Conservation (phyloP, 2,113 vertebrate species). For the Daphoenositta chrysoptera region DNA sequence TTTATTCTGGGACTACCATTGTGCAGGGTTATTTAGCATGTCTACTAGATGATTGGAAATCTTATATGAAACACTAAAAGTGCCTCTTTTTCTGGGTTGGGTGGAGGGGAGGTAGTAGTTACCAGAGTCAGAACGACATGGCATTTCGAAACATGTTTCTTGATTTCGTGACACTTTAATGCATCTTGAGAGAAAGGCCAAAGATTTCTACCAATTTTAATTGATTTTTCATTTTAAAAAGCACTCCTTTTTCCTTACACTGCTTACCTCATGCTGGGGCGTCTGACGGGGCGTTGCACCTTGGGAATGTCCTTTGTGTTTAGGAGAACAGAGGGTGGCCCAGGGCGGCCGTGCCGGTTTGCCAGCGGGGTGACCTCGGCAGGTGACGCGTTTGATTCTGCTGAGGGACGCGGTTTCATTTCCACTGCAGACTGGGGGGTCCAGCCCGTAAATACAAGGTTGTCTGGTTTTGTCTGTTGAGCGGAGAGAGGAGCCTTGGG, state of each 20-base stretch:
- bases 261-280: slow-evolving; percentile 72
- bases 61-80: slow-evolving; percentile 79
- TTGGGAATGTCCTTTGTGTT: slow-evolving; percentile 56
- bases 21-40: slow-evolving; percentile 60
- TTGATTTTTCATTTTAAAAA: slow-evolving; percentile 64
- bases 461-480: background rate
- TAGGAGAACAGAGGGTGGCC: slow-evolving; percentile 20
- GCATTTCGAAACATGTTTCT: slow-evolving; percentile 67
- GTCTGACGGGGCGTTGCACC: slow-evolving; percentile 57
- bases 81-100: slow-evolving; percentile 79
- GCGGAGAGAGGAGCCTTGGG: background rate
- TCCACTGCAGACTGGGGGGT: background rate
- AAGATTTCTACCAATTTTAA: slow-evolving; percentile 76
- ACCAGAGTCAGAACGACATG: slow-evolving; percentile 67
- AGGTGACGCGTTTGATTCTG: background rate
- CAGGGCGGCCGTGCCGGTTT: background rate
- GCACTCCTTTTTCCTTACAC: slow-evolving; percentile 76
- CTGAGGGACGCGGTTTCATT: background rate
- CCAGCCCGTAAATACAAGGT: background rate
- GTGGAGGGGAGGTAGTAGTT: slow-evolving; percentile 62
- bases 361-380: background rate
- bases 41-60: slow-evolving; percentile 73
- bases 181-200: slow-evolving; percentile 78
- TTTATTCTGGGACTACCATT: slow-evolving; percentile 56
- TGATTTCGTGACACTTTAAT: slow-evolving; percentile 73